Percentiles rank a stretch among this genome's conserved stretches.
Evolutionary conservation across 2,888 invertebrate species (phyloP).

Genomic region (Polymixis lichenea): DNA sequence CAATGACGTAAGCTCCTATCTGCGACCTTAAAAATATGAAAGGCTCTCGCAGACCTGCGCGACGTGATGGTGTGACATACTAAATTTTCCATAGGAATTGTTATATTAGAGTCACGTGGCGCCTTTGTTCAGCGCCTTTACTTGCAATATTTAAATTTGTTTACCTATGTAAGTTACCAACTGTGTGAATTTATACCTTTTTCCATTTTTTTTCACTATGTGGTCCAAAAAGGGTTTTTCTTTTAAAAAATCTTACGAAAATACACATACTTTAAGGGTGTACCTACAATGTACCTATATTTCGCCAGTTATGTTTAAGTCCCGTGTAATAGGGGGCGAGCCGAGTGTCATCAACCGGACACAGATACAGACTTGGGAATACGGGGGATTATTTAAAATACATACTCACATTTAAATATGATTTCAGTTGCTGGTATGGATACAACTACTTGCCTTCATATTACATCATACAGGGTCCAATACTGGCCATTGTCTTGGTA

Average conservation of each 20-base stretch:
- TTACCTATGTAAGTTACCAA: too few species aligned
- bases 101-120: too few species aligned
- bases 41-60: too few species aligned
- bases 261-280: neutral
- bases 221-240: neutral
- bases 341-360: neutral
- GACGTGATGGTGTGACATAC: too few species aligned
- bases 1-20: too few species aligned
- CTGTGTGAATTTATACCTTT: neutral
- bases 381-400: neutral
- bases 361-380: neutral
- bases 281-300: neutral
- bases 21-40: neutral
- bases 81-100: too few species aligned
- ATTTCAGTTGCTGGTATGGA: slow-evolving; percentile 94
- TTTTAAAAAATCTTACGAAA: neutral
- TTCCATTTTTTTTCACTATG: neutral
- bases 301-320: neutral
- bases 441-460: slow-evolving; percentile 95
- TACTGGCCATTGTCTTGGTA: slow-evolving; percentile 95
- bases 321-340: neutral
- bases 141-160: neutral
- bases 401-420: neutral
- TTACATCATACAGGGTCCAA: slow-evolving; percentile 97
- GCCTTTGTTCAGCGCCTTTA: too few species aligned